Conservation (phyloP, 2,888 invertebrate species). For the Scelioninae gen. 1 region DNA sequence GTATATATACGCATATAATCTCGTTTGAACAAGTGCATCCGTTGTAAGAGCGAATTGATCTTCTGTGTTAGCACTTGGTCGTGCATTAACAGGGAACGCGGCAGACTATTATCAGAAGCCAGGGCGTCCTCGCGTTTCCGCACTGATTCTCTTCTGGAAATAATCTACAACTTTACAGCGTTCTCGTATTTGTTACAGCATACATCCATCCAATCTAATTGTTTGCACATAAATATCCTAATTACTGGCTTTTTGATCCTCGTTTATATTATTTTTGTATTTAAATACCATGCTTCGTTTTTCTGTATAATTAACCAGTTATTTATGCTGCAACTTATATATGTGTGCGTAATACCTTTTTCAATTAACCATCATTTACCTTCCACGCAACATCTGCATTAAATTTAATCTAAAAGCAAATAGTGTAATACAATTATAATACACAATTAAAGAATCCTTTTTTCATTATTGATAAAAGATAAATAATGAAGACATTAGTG, state of each 20-base stretch:
- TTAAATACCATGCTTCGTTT: not conserved
- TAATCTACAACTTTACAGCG: conserved; percentile 29
- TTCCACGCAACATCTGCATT: too few species aligned
- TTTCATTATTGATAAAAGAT: too few species aligned
- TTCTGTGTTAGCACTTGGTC: conserved; percentile 57
- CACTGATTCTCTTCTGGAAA: conserved; percentile 64
- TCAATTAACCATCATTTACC: too few species aligned
- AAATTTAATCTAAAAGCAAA: too few species aligned
- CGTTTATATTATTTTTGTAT: not conserved
- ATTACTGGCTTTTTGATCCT: not conserved
- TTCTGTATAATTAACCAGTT: not conserved
- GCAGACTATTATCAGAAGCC: conserved; percentile 40
- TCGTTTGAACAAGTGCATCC: conserved; percentile 34
- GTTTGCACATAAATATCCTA: not conserved
- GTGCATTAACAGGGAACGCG: conserved; percentile 60
- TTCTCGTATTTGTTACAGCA: conserved; percentile 54
- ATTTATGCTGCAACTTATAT: too few species aligned
- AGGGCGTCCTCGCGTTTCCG: conserved; percentile 62
- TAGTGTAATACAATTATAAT: too few species aligned
- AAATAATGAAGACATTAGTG: too few species aligned
- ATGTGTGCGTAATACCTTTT: too few species aligned
- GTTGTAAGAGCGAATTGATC: conserved; percentile 46
- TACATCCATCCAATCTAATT: conserved; percentile 7
- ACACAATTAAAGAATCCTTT: too few species aligned
- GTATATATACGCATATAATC: not conserved